These are phyloP conservation scores for Ardeotis arabs DNA, from an alignment of 2,113 vertebrate species.

Conservation along the genomic window DNA sequence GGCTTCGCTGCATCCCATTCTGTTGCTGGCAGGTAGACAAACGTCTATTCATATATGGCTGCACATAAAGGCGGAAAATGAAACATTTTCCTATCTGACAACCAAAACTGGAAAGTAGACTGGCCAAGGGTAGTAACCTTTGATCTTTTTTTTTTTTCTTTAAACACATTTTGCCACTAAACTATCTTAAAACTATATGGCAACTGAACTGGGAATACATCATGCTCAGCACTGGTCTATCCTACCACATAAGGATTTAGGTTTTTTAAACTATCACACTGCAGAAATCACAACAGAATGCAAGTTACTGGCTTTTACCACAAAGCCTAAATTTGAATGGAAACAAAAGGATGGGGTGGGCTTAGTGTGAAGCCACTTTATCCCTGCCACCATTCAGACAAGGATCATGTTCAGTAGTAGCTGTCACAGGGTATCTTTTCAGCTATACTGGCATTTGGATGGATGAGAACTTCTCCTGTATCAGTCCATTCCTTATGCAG, in stretches of 20 bases:
- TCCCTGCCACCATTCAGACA: neutral
- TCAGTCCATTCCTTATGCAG: neutral
- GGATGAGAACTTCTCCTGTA: neutral
- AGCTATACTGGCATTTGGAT: neutral
- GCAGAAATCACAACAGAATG: neutral
- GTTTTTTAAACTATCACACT: neutral
- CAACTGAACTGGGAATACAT: neutral
- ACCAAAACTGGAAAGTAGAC: neutral
- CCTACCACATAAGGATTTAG: neutral
- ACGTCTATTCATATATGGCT: neutral
- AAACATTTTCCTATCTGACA: neutral
- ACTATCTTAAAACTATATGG: neutral
- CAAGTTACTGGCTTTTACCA: neutral
- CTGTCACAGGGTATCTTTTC: neutral
- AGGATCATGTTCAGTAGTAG: neutral
- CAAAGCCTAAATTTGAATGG: neutral
- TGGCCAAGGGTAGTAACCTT: neutral
- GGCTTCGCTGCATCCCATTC: neutral
- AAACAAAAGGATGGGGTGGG: neutral
- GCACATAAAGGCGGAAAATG: neutral
- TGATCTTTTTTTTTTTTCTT: neutral
- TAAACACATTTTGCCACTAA: neutral
- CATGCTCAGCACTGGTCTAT: neutral
- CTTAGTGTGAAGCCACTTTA: neutral
- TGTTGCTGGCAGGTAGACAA: neutral